Percentiles rank a stretch among this genome's conserved stretches.
These are phyloP conservation scores for Pentamera pediparva DNA, from an alignment of 53 echinoderm and acorn worm genomes.

Conservation along the genomic window DNA sequence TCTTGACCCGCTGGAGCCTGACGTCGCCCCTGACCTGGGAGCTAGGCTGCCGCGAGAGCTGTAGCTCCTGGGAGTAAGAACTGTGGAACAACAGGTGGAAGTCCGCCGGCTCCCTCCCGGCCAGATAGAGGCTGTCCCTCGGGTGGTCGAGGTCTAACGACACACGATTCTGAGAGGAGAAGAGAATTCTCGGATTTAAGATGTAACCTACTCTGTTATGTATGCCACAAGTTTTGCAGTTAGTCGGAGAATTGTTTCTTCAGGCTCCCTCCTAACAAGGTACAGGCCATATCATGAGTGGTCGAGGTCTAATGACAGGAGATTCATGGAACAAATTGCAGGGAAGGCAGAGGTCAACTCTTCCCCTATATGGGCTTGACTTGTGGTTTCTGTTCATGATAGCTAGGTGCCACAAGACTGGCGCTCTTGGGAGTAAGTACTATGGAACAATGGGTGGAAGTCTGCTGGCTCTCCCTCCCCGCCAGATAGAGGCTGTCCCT, in stretches of 20 bases:
- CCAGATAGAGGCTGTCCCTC: constrained; percentile 34
- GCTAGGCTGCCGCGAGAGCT: constrained; percentile 66
- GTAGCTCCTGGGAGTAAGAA: constrained; percentile 93
- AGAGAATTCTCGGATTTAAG: too few species aligned
- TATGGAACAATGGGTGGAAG: constrained; percentile 58
- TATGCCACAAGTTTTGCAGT: too few species aligned
- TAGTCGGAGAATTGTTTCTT: too few species aligned
- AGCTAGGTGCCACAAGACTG: constrained; percentile 73
- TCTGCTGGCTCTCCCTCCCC: constrained; percentile 20
- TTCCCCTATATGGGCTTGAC: too few species aligned
- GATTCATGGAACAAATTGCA: too few species aligned
- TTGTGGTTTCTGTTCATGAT: too few species aligned
- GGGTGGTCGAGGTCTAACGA: constrained; percentile 46
- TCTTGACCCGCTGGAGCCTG: constrained; percentile 49
- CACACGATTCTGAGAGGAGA: constrained; percentile 19
- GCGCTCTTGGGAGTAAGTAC: constrained; percentile 94
- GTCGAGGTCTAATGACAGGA: too few species aligned
- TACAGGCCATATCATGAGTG: too few species aligned
- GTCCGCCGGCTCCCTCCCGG: constrained; percentile 13
- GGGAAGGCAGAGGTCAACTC: too few species aligned
- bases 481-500: constrained; percentile 35
- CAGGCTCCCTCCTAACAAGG: too few species aligned
- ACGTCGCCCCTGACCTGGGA: constrained; percentile 4
- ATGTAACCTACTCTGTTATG: background rate
- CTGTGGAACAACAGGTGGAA: constrained; percentile 64